Evolutionary conservation across 2,888 invertebrate species (phyloP).

Genomic region (Zhuqinia jingwanae): DNA sequence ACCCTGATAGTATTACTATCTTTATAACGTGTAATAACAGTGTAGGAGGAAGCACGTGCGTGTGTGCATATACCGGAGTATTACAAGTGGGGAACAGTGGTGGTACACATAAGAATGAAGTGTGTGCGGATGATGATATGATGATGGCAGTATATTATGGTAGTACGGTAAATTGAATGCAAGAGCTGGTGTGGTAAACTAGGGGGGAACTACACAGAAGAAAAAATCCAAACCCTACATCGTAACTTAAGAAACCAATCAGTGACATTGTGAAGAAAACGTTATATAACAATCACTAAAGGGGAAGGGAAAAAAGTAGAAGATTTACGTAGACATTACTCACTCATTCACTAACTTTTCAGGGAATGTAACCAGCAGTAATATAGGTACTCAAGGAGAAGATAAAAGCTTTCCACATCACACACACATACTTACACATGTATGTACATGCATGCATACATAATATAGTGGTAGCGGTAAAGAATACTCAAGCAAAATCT

Average conservation of each 20-base stretch:
- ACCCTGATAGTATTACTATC: too few relatives aligned
- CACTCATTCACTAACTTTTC: conserved; percentile 45
- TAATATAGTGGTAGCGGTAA: neutral
- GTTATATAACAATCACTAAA: conserved; percentile 36
- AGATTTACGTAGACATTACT: conserved; percentile 61
- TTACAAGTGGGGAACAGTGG: neutral
- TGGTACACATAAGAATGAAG: neutral
- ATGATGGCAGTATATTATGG: too few relatives aligned
- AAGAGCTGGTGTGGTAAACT: conserved; percentile 19
- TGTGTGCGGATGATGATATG: neutral
- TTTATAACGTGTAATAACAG: too few relatives aligned
- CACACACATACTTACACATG: neutral
- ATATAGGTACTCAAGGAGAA: conserved; percentile 1
- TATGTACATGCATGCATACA: neutral
- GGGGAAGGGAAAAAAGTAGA: conserved; percentile 8
- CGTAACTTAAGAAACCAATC: conserved; percentile 62
- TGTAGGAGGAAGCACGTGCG: too few relatives aligned
- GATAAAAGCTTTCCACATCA: too few relatives aligned
- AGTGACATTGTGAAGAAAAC: conserved; percentile 63
- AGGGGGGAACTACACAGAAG: conserved; percentile 13
- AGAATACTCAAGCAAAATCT: neutral
- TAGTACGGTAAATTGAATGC: conserved; percentile 33
- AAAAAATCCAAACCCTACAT: neutral
- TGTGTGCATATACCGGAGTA: neutral
- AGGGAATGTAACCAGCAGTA: too few relatives aligned